Conservation (phyloP, 2,113 vertebrate genomes). For the Oreotrochilus melanogaster region DNA sequence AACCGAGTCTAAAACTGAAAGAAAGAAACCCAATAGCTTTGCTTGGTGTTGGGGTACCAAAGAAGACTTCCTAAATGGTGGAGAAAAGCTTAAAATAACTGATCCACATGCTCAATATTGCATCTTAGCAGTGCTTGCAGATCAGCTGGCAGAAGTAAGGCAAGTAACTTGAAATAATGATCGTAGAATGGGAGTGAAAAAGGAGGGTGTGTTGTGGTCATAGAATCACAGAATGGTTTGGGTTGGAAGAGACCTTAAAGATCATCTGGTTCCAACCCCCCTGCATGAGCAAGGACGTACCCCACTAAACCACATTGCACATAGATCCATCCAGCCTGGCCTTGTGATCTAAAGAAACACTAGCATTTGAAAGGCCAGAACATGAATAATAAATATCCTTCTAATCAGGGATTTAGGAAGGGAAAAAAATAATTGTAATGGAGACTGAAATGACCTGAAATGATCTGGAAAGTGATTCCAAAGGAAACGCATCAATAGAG, state of each 20-base stretch:
- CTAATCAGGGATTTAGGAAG: neutral
- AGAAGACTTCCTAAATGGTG: neutral
- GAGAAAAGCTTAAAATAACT: neutral
- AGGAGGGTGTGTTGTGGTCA: too few relatives aligned
- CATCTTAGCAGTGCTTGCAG: neutral
- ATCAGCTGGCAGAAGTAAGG: neutral
- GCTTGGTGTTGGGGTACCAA: neutral
- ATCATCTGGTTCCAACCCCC: too few relatives aligned
- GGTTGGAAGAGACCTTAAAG: too few relatives aligned
- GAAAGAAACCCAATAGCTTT: neutral
- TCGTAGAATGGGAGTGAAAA: too few relatives aligned
- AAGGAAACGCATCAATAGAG: neutral
- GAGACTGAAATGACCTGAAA: neutral
- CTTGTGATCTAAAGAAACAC: neutral
- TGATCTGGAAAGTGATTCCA: neutral
- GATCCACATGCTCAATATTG: accelerated
- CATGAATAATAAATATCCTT: neutral
- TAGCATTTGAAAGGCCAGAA: neutral
- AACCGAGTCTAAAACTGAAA: neutral
- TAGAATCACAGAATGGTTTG: too few relatives aligned
- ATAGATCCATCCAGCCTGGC: too few relatives aligned
- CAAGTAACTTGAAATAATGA: neutral
- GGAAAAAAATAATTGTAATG: neutral
- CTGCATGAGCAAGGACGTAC: too few relatives aligned
- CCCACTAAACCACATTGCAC: too few relatives aligned